Conservation (phyloP, 2,113 vertebrate species). For the Thomomys bottae region DNA sequence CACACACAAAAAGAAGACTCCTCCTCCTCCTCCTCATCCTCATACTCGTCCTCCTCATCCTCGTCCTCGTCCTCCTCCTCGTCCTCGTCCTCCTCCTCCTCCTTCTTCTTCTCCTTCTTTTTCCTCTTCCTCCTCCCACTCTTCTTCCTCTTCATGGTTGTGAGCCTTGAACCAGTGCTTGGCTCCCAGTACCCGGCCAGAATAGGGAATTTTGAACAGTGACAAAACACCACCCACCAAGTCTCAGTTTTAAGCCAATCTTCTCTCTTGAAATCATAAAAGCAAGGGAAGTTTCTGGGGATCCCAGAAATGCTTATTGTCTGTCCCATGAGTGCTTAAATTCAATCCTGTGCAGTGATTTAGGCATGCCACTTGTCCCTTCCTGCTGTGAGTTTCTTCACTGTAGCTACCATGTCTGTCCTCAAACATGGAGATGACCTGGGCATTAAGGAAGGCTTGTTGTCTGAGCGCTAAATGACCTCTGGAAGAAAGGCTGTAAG, state of each 20-base stretch:
- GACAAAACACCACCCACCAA: background rate
- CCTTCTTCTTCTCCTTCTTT: no score
- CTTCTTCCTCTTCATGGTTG: no score
- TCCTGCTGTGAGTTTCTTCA: background rate
- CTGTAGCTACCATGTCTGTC: background rate
- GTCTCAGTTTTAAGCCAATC: constrained; percentile 8
- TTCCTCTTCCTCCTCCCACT: no score
- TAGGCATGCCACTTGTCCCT: background rate
- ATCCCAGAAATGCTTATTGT: background rate
- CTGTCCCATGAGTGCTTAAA: background rate
- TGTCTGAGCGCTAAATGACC: constrained; percentile 26
- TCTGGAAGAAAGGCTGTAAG: constrained; percentile 45
- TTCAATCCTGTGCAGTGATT: background rate
- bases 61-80: no score
- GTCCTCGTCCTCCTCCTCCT: no score
- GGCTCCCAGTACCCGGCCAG: no score
- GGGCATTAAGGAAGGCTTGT: background rate
- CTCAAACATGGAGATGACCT: background rate
- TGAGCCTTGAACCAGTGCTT: no score
- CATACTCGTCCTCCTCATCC: no score
- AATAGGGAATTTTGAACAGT: background rate
- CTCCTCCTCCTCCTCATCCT: no score
- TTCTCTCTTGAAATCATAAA: background rate
- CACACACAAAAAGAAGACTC: no score
- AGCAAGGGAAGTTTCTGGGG: background rate